phyloP scores from a whole-genome alignment of 2,888 invertebrate genomes.

The Prenolepis imparis region DNA sequence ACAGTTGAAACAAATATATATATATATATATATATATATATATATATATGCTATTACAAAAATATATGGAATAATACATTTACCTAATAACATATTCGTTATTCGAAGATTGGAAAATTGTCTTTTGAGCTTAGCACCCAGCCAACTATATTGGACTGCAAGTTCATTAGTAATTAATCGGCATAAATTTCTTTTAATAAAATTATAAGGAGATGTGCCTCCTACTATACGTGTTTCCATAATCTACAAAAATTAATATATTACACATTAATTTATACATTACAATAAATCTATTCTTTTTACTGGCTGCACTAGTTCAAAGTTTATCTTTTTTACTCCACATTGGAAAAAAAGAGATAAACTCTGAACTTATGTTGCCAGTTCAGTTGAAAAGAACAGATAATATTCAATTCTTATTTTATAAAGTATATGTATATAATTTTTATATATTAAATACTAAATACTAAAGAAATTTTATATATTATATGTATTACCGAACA shows the following conservation, averaged over 20 bases:
- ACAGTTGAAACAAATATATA: not conserved
- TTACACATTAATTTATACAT: not conserved
- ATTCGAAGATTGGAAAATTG: conserved; percentile 25
- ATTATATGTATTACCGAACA: not conserved
- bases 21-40: too few relatives aligned
- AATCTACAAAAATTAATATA: not conserved
- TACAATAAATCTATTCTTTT: too few relatives aligned
- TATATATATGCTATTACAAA: not conserved
- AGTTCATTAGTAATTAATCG: not conserved
- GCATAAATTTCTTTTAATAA: conserved; percentile 12
- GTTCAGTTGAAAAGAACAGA: too few relatives aligned
- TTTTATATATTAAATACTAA: too few relatives aligned
- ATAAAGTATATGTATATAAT: not conserved
- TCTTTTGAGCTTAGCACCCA: not conserved
- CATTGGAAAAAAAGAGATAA: too few relatives aligned
- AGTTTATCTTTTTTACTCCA: too few relatives aligned
- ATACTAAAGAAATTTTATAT: not conserved
- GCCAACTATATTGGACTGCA: conserved; percentile 12
- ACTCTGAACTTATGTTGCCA: too few relatives aligned
- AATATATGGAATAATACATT: not conserved
- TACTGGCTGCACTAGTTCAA: too few relatives aligned
- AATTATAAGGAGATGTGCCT: conserved; percentile 14
- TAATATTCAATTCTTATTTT: not conserved
- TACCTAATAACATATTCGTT: not conserved
- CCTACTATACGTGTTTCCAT: not conserved